Conservation (phyloP, 2,113 vertebrate genomes). For the Periophthalmus modestus region DNA sequence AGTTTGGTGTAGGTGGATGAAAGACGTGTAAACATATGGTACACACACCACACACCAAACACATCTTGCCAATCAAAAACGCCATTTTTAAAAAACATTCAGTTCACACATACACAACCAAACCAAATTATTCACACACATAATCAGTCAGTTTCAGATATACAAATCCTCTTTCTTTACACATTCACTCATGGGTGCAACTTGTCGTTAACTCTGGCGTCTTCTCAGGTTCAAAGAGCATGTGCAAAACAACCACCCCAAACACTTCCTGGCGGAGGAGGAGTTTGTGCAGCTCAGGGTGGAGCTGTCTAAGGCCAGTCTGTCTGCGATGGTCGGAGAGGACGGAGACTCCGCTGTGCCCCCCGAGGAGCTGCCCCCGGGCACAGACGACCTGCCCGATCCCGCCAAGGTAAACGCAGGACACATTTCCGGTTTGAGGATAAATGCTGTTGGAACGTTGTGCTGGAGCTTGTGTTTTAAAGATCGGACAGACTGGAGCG, state of each 20-base stretch:
- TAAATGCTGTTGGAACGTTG: slow-evolving; percentile 28
- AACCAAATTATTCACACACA: too few species aligned
- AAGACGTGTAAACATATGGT: too few species aligned
- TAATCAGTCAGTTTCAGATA: too few species aligned
- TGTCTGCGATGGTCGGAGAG: slow-evolving; percentile 76
- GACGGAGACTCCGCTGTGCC: slow-evolving; percentile 69
- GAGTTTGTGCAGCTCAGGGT: slow-evolving; percentile 91
- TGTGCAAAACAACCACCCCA: slow-evolving; percentile 91
- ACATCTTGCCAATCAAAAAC: too few species aligned
- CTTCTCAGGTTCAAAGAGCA: slow-evolving; percentile 92
- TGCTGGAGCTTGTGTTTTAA: slow-evolving; percentile 63
- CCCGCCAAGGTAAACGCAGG: slow-evolving; percentile 86
- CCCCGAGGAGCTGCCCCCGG: slow-evolving; percentile 85
- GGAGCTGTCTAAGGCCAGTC: slow-evolving; percentile 87
- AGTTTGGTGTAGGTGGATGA: too few species aligned
- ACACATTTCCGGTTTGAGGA: slow-evolving; percentile 10
- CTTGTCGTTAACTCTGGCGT: not conserved
- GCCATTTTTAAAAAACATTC: too few species aligned
- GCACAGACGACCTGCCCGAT: slow-evolving; percentile 91
- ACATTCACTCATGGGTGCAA: too few species aligned
- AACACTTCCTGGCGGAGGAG: slow-evolving; percentile 89
- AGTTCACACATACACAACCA: too few species aligned
- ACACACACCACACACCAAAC: too few species aligned
- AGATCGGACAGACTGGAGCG: slow-evolving; percentile 65
- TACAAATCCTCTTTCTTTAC: too few species aligned